These are phyloP conservation scores for Oncorhynchus clarkii DNA, from an alignment of 2,113 vertebrate genomes.

Conservation along the genomic window DNA sequence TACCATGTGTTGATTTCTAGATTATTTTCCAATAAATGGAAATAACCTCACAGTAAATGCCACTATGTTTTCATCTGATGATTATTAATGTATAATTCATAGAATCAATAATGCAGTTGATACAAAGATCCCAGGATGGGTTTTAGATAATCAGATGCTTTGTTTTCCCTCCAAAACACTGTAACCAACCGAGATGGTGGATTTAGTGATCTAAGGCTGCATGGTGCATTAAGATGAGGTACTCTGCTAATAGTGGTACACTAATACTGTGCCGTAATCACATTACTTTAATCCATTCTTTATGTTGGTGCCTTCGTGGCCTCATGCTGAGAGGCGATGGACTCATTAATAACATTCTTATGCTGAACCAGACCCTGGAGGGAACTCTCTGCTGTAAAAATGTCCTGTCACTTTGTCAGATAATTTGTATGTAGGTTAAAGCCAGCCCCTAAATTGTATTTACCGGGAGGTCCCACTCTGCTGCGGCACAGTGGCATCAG, in stretches of 20 bases:
- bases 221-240: slow-evolving; percentile 14
- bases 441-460: slow-evolving; percentile 58
- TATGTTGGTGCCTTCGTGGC: slow-evolving; percentile 23
- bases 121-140: too few relatives aligned
- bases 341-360: slow-evolving; percentile 70
- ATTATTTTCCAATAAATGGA: too few relatives aligned
- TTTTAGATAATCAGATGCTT: too few relatives aligned
- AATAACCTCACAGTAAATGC: too few relatives aligned
- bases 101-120: too few relatives aligned
- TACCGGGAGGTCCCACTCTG: slow-evolving; percentile 44
- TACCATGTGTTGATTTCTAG: too few relatives aligned
- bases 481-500: slow-evolving; percentile 42
- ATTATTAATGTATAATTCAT: too few relatives aligned
- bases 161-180: too few relatives aligned
- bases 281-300: slow-evolving; percentile 56
- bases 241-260: slow-evolving; percentile 26
- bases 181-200: too few relatives aligned
- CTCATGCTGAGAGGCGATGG: slow-evolving; percentile 20
- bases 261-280: slow-evolving; percentile 46
- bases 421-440: slow-evolving; percentile 69
- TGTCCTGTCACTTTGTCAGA: slow-evolving; percentile 57
- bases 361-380: slow-evolving; percentile 54
- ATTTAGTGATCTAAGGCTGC: too few relatives aligned
- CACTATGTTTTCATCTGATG: too few relatives aligned
- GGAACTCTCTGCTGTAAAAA: slow-evolving; percentile 36